Base-by-base conservation (phyloP, 2,113 vertebrate species). In the Campylomormyrus numenius region DNA sequence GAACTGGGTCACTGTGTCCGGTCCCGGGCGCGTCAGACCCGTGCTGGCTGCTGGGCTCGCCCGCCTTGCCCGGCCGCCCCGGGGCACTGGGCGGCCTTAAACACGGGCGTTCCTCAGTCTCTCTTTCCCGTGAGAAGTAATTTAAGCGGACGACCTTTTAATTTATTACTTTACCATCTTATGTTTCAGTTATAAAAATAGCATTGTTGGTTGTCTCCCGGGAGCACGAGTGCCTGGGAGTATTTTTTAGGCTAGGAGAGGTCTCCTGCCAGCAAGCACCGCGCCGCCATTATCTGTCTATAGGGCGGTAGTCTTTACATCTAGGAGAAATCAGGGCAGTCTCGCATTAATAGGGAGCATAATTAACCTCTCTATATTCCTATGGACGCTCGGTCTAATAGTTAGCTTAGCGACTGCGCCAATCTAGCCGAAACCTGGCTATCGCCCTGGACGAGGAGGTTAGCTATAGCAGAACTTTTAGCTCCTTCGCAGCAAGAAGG, bases 41-140 rank as follows among this genome's bases (percentile, higher is more conserved):
- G 31, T 42, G 35, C 6, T 80, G 31, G 31, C 13, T 80, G 74
- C 15, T 35, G 74, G 74, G 35, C 31, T 19, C 13, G 35, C 74
- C 13, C 35, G 35, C 35, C 2, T 42, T 42, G 35, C 35, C 15
- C 5, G 35, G 9, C 35, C 35, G 74, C 74, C 74, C 74, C 35
- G 5, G 35, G 74, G 74, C 74, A 42, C 15, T 19, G 74, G 74
- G 74, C 31, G 31, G 13, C 74, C n/a, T 80, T 42, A 80, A 39
- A 19, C 74, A 80, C 74, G 74, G 74, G 74, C 74, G 74, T 66
- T 84, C 39, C 52, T 91, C 87, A 48, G 58, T 35, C 31, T 91
- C 58, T 66, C 46, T 87, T 62, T 91, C 85, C 89, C 90, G 88
- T 85, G 48, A 90, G 89, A 93, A 93, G 93, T 94, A 94, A 94